A percentile compares a stretch with the other conserved stretches of the same genome.
Conservation (phyloP, 2,888 invertebrate genomes). For the Scaeva pyrastri region DNA sequence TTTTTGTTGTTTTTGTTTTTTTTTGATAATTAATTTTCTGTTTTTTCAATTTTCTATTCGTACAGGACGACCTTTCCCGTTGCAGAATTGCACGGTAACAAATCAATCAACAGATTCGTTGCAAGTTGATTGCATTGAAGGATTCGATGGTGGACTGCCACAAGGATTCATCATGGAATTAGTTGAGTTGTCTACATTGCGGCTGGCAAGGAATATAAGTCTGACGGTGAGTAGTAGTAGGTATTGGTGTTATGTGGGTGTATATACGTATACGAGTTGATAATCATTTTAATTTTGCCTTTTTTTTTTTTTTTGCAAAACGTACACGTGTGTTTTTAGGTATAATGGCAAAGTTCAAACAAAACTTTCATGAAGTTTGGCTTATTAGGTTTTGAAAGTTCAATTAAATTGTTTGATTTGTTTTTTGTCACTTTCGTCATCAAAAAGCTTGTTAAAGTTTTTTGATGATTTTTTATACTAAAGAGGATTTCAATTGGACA, state of each 20-base stretch:
- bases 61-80: constrained; percentile 93
- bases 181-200: constrained; percentile 88
- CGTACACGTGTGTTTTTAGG: no score
- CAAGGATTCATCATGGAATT: constrained; percentile 94
- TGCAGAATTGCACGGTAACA: constrained; percentile 94
- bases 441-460: not conserved
- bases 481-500: no score
- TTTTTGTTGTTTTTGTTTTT: constrained; percentile 3
- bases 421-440: not conserved
- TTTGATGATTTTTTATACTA: no score
- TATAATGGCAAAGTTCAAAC: not conserved
- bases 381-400: not conserved
- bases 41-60: constrained; percentile 52
- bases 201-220: constrained; percentile 83
- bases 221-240: constrained; percentile 80
- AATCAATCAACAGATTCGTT: constrained; percentile 94
- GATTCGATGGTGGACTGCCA: constrained; percentile 94
- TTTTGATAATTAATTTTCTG: constrained; percentile 18
- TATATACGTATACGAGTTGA: not conserved
- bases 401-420: not conserved
- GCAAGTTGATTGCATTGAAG: constrained; percentile 93
- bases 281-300: not conserved
- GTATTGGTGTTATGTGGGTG: not conserved
- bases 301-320: no score
- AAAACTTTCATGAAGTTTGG: not conserved